Conservation (phyloP, 2,113 vertebrate species). For the Dicentrarchus labrax region DNA sequence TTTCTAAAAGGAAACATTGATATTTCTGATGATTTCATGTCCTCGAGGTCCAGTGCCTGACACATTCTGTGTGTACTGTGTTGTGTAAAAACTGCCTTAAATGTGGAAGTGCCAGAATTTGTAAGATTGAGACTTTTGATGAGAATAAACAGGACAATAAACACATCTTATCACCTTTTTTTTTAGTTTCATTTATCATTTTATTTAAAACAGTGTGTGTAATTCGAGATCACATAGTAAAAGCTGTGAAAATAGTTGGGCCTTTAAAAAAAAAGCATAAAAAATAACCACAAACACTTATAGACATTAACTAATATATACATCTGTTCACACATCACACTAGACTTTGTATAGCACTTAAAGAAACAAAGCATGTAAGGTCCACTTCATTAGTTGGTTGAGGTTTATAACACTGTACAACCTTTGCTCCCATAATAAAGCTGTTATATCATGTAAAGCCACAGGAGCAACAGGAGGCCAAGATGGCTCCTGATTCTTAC, state of each 20-base stretch:
- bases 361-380: conserved; percentile 39
- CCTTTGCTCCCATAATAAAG: background rate
- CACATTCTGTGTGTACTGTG: conserved; percentile 13
- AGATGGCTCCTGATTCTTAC: background rate
- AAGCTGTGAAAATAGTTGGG: conserved; percentile 21
- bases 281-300: conserved; percentile 11
- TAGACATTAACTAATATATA: background rate
- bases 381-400: background rate
- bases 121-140: conserved; percentile 13
- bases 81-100: conserved; percentile 36
- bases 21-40: conserved; percentile 6
- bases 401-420: conserved; percentile 18
- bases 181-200: conserved; percentile 65
- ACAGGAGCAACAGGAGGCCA: background rate
- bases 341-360: conserved; percentile 54
- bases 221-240: conserved; percentile 25
- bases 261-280: background rate
- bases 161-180: conserved; percentile 2
- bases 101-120: conserved; percentile 45
- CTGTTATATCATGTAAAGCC: background rate
- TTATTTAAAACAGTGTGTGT: conserved; percentile 33
- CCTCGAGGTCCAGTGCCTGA: conserved; percentile 13
- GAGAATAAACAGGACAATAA: conserved; percentile 24
- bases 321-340: conserved; percentile 34
- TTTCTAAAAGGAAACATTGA: conserved; percentile 13